Evolutionary conservation across 1,140 invertebrate genomes (phyloP).

Genomic region (Drusus annulatus): DNA sequence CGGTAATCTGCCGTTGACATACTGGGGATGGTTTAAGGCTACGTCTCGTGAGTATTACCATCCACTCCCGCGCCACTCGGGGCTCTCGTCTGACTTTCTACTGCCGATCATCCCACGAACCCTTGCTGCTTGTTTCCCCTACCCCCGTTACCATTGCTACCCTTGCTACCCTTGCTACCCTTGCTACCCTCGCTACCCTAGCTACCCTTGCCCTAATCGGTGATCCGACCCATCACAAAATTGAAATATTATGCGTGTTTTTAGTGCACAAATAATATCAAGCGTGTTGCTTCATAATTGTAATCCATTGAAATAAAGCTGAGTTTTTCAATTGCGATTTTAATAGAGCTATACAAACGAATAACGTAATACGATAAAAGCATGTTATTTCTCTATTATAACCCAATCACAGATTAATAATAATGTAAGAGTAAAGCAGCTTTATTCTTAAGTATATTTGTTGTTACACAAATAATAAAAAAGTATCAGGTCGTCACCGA

Average conservation of each 20-base stretch:
- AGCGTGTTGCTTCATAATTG: not conserved
- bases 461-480: no score
- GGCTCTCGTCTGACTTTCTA: not conserved
- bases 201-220: conserved; percentile 43
- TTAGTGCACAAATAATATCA: no score
- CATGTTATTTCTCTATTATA: no score
- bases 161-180: not conserved
- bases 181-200: not conserved
- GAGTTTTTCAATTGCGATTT: no score
- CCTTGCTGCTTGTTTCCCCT: not conserved
- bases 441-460: no score
- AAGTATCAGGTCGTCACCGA: no score
- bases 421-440: no score
- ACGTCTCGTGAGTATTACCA: conserved; percentile 3
- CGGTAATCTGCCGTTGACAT: conserved; percentile 50
- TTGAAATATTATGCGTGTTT: not conserved
- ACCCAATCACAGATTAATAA: no score
- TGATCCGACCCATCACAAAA: not conserved
- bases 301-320: no score
- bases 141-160: not conserved
- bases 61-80: not conserved
- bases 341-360: no score
- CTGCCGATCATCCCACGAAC: not conserved
- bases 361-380: no score
- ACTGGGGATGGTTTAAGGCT: conserved; percentile 13